Evolutionary conservation across 1,140 invertebrate genomes (phyloP), one percentile per base, ranked within the genome.

Genomic region (Pseudachorutes palmiensis): DNA sequence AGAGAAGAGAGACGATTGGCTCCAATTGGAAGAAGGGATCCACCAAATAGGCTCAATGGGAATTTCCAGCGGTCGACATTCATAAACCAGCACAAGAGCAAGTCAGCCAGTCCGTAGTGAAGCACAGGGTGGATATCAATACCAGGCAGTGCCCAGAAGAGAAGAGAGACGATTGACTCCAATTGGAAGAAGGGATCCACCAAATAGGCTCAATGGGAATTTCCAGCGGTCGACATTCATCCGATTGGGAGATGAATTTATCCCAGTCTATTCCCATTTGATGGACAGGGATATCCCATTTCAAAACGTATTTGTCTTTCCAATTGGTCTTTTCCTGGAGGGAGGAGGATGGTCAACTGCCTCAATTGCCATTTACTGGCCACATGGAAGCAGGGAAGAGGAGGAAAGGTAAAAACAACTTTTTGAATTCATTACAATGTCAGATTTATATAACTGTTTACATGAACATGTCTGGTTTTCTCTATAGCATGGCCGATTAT

Each of bases 281-380:
- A 24, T 51, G 0, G 66, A 60, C 19, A 41, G 69, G 22, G 69
- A 73, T 22, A 58, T 66, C 24, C 68, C 63, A 22, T 30, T 64
- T 2, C 60, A 66, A 28, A 30, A 69, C 51, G 66, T 73, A 0
- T 73, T 62, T 59, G n/a, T 66, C n/a, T 70, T 71, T 26, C 72
- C 72, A 5, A 70, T 71, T 29, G 70, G 72, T 0, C 48, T 73
- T 2, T 71, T 73, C 30, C 51, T 73, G 19, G 67, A 64, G 12
- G 69, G 72, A 19, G 51, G 60, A 36, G 61, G 68, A 62, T 30
- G 62, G 24, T 59, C 51, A 62, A 62, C 67, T 19, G 49, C 65
- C 48, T 65, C 65, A 26, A 26, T 73, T 22, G 72, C 63, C 2
- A 73, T 73, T 22, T 69, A 67, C 26, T 73, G 72, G 72, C 72